Evolutionary conservation across 2,888 invertebrate species (phyloP).

Genomic region (Calliphora vomitoria): DNA sequence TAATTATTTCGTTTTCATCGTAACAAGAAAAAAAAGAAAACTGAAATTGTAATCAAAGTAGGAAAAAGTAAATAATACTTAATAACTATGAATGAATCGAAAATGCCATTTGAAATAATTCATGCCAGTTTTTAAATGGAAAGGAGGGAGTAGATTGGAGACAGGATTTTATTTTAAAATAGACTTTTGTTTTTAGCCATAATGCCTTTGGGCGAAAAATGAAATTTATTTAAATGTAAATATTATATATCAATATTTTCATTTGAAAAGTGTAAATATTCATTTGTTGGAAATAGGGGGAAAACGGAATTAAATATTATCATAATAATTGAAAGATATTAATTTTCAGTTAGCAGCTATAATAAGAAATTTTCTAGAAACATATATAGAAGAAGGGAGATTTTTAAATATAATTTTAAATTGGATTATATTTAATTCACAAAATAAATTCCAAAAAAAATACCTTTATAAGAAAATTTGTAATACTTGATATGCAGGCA

Average conservation of each 20-base stretch:
- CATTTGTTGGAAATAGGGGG: not conserved
- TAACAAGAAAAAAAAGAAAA: not conserved
- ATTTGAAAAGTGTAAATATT: constrained; percentile 11
- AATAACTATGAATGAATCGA: not conserved
- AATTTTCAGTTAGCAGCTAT: not conserved
- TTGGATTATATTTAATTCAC: too few relatives aligned
- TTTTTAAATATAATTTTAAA: not conserved
- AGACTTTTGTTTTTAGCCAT: not conserved
- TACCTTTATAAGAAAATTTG: too few relatives aligned
- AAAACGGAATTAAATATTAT: not conserved
- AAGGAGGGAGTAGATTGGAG: too few relatives aligned
- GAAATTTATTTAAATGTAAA: constrained; percentile 12
- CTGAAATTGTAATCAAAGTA: not conserved
- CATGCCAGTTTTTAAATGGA: too few relatives aligned
- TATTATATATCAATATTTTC: constrained; percentile 28
- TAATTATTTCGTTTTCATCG: not conserved
- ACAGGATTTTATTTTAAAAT: not conserved
- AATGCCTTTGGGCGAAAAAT: constrained; percentile 1
- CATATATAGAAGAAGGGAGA: too few relatives aligned
- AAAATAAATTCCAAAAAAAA: too few relatives aligned
- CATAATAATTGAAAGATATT: not conserved
- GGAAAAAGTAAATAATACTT: not conserved
- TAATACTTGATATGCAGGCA: not conserved
- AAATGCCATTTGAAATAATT: too few relatives aligned
- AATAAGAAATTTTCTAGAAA: not conserved